These are phyloP conservation scores for Himalopsyche kuldschensis DNA, from an alignment of 2,888 invertebrate species.

Conservation along the genomic window DNA sequence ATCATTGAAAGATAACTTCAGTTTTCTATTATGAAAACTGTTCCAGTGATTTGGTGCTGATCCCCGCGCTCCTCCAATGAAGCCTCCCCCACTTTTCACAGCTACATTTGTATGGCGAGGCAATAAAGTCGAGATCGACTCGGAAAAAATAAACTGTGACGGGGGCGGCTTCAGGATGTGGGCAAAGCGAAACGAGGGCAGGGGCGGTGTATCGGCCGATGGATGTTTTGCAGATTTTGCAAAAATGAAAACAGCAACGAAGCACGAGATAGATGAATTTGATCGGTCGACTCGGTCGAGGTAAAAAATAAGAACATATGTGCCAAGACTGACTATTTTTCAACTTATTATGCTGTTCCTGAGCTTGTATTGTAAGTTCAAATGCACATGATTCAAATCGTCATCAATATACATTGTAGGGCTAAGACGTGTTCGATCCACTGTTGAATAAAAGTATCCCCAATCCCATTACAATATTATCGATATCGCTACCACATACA, in stretches of 20 bases:
- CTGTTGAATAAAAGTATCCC: too few relatives aligned
- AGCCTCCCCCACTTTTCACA: neutral
- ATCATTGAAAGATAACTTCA: neutral
- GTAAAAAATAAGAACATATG: too few relatives aligned
- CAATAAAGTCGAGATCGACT: slow-evolving; percentile 38
- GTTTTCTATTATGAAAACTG: neutral
- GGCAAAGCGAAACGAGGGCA: neutral
- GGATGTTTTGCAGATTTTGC: neutral
- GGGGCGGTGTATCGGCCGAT: neutral
- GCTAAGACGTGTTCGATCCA: too few relatives aligned
- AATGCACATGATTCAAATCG: too few relatives aligned
- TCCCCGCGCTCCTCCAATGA: neutral
- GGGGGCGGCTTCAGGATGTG: slow-evolving; percentile 6
- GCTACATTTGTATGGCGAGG: slow-evolving; percentile 22
- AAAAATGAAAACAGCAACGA: neutral
- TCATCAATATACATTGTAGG: too few relatives aligned
- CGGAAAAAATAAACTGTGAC: slow-evolving; percentile 29
- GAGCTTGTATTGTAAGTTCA: too few relatives aligned
- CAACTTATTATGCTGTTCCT: too few relatives aligned
- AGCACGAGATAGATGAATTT: neutral
- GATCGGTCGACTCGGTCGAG: neutral
- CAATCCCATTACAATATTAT: too few relatives aligned
- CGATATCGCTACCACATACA: too few relatives aligned
- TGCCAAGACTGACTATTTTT: too few relatives aligned
- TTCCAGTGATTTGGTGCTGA: slow-evolving; percentile 7